A percentile compares a stretch with the other conserved stretches of the same genome.
These are phyloP conservation scores for Ormyrus nitidulus DNA, from an alignment of 2,888 invertebrate species.

Conservation along the genomic window DNA sequence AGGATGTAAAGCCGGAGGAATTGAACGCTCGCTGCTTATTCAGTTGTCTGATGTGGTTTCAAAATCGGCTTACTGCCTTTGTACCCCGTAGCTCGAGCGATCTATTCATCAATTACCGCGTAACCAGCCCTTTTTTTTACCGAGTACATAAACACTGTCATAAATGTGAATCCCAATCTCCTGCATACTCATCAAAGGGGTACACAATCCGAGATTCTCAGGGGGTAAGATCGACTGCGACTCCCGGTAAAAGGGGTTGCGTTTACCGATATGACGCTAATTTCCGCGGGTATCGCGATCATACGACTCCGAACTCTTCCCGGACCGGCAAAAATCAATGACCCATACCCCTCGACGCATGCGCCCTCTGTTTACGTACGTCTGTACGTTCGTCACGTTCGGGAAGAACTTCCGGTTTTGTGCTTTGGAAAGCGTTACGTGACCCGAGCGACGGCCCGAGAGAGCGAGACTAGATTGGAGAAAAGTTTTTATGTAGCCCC, in stretches of 20 bases:
- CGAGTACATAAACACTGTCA: too few species aligned
- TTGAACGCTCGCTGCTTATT: too few species aligned
- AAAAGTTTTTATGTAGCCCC: conserved; percentile 44
- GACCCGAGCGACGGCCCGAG: conserved; percentile 24
- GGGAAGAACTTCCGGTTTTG: conserved; percentile 55
- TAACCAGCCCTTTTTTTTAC: too few species aligned
- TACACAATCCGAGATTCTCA: not conserved
- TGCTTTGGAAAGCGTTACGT: conserved; percentile 48
- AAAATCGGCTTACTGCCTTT: too few species aligned
- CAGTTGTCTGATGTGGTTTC: too few species aligned
- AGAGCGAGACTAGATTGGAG: conserved; percentile 35
- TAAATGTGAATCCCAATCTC: too few species aligned
- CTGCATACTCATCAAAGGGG: not conserved
- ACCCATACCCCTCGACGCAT: not conserved
- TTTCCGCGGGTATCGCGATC: conserved; percentile 21
- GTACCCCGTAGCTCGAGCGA: too few species aligned
- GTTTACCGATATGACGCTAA: conserved; percentile 54
- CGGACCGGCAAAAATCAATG: conserved; percentile 35
- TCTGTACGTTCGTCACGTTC: conserved; percentile 49
- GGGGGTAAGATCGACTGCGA: conserved; percentile 42
- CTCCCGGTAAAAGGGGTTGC: conserved; percentile 24
- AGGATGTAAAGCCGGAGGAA: too few species aligned
- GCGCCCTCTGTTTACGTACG: not conserved
- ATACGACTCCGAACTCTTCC: not conserved
- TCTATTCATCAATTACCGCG: too few species aligned